Conservation (phyloP, 2,888 invertebrate species). For the Temnothorax rugatulus region DNA sequence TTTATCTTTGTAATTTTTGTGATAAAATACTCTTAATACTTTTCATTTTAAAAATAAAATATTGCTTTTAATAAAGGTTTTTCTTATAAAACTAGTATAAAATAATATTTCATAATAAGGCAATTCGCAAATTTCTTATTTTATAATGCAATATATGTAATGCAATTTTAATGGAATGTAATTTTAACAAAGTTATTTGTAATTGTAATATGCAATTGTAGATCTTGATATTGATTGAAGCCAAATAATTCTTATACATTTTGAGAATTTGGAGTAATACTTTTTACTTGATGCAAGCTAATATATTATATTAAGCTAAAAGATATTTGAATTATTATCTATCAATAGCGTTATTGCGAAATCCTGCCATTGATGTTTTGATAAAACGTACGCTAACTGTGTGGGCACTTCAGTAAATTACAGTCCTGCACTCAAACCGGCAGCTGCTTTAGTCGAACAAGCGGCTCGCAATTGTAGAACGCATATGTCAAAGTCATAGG, state of each 20-base stretch:
- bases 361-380: slow-evolving; percentile 6
- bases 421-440: slow-evolving; percentile 27
- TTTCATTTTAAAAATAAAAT: background rate
- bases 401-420: slow-evolving; percentile 29
- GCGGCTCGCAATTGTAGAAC: slow-evolving; percentile 61
- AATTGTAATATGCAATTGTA: background rate
- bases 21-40: background rate
- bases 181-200: background rate
- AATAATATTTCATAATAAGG: background rate
- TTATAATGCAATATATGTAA: background rate
- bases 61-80: background rate
- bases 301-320: background rate
- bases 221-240: background rate
- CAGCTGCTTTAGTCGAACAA: slow-evolving; percentile 67
- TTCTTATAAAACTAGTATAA: background rate
- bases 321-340: background rate
- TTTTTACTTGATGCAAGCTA: background rate
- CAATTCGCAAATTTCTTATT: background rate
- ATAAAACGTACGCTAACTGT: slow-evolving; percentile 16
- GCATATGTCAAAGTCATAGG: slow-evolving; percentile 67
- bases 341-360: background rate
- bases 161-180: background rate
- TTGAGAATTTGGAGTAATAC: background rate
- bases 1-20: background rate
- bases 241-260: background rate